Base-by-base conservation (phyloP, 2,113 vertebrate genomes). In the Microtus richardsoni region DNA sequence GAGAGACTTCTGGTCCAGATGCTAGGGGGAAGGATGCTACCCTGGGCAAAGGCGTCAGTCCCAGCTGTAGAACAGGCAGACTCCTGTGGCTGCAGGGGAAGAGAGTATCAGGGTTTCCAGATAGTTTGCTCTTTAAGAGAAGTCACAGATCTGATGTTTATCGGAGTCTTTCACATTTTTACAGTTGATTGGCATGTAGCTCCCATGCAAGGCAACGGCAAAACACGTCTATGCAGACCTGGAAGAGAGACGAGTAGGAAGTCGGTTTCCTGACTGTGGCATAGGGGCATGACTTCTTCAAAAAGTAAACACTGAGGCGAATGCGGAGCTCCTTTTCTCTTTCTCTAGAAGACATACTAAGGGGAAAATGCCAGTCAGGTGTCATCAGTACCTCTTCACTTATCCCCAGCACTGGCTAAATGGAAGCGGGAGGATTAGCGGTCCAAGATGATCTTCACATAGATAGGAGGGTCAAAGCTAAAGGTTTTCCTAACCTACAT, bases 281-380 rank as follows among this genome's bases (percentile, higher is more conserved):
- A 39, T 85, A 49, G 33, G 71, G 36, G 8, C 26, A 79, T 3
- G 41, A 70, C 49, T 75, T 85, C 52, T 77, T 33, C 75, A 89
- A 68, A 75, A 95, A 90, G 49, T 58, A 84, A 30, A 79, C 79
- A 87, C 47, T 16, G 82, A 92, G 30, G 64, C 30, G 75, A 79
- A 49, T 44, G 36, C 33, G 47, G 14, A 77, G 78, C 3, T 62
- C 77, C 62, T 86, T 70, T 22, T 8, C 77, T 85, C 60, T 74
- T 77, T 74, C 54, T 62, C 33, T 92, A 33, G 66, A 84, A 39
- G 41, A 88, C 74, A 84, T 36, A 11, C 7, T 71, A 73, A 89
- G 68, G 36, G 3, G 64, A 39, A 85, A 89, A 74, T 24, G 0
- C 1, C n/a, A 44, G 41, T 13, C 5, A 28, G 41, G 33, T 49